These are phyloP conservation scores for Nemoura dubitans DNA, from an alignment of 2,888 invertebrate species.

Conservation along the genomic window DNA sequence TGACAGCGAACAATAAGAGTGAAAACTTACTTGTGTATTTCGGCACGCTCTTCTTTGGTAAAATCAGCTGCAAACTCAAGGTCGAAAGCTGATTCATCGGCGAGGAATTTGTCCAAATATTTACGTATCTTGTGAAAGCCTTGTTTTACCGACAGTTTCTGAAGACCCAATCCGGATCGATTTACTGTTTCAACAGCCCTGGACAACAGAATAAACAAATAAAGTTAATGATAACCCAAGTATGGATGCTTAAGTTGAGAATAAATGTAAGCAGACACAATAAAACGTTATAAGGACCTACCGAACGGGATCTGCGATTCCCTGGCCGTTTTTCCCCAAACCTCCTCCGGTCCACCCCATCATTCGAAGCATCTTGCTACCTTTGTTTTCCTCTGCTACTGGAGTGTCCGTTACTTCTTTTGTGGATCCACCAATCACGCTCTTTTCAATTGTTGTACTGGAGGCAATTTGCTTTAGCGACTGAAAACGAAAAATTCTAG, in stretches of 20 bases:
- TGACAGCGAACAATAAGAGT: background rate
- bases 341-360: constrained; percentile 82
- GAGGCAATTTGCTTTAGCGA: constrained; percentile 42
- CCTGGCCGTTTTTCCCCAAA: constrained; percentile 69
- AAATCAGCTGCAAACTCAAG: constrained; percentile 60
- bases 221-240: no score
- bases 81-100: constrained; percentile 57
- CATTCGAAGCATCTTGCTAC: constrained; percentile 68
- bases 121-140: constrained; percentile 53
- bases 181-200: no score
- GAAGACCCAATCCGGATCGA: constrained; percentile 48
- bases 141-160: constrained; percentile 51
- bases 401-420: constrained; percentile 42
- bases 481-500: constrained; percentile 5
- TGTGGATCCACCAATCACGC: constrained; percentile 15
- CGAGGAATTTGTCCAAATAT: constrained; percentile 56
- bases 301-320: constrained; percentile 71
- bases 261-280: no score
- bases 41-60: constrained; percentile 59
- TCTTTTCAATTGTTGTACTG: constrained; percentile 47
- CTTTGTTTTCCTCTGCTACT: constrained; percentile 61
- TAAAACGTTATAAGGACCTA: no score
- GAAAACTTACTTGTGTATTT: constrained; percentile 58
- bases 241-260: no score
- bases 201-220: no score